These are phyloP conservation scores for Papilio glaucus DNA, from an alignment of 1,140 invertebrate genomes.

Conservation along the genomic window DNA sequence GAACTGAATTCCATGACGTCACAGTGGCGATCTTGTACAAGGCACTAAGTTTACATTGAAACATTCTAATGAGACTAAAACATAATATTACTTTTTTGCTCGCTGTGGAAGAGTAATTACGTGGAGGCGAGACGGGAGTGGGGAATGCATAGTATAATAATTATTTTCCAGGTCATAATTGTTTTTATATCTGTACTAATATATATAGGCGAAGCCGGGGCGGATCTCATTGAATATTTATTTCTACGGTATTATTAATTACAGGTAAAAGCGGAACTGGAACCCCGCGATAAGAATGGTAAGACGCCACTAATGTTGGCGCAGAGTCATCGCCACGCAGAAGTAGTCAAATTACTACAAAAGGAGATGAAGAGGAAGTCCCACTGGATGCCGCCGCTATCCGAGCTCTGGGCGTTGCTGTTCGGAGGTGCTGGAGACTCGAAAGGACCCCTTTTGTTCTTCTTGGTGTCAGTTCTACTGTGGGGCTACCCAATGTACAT, in stretches of 20 bases:
- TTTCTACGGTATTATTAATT: slow-evolving; percentile 45
- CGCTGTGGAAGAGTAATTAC: too few relatives aligned
- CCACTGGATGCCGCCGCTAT: slow-evolving; percentile 92
- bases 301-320: slow-evolving; percentile 95
- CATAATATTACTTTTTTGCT: too few relatives aligned
- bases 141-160: too few relatives aligned
- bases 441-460: slow-evolving; percentile 93
- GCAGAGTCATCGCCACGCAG: slow-evolving; percentile 92
- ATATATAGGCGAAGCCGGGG: too few relatives aligned
- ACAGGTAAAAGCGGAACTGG: slow-evolving; percentile 92
- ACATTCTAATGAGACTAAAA: too few relatives aligned
- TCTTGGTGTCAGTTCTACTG: slow-evolving; percentile 92
- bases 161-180: too few relatives aligned
- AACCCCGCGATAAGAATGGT: slow-evolving; percentile 94
- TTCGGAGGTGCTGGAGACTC: slow-evolving; percentile 94
- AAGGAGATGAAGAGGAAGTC: slow-evolving; percentile 91
- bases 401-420: slow-evolving; percentile 94
- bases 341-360: slow-evolving; percentile 91
- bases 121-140: too few relatives aligned
- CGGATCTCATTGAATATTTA: too few relatives aligned
- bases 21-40: too few relatives aligned
- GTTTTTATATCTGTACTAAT: too few relatives aligned
- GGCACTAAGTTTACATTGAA: too few relatives aligned
- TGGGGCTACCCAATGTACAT: slow-evolving; percentile 98
- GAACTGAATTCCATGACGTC: not conserved